Evolutionary conservation across 1,140 invertebrate species (phyloP).

Genomic region (Neodiprion pinetum): DNA sequence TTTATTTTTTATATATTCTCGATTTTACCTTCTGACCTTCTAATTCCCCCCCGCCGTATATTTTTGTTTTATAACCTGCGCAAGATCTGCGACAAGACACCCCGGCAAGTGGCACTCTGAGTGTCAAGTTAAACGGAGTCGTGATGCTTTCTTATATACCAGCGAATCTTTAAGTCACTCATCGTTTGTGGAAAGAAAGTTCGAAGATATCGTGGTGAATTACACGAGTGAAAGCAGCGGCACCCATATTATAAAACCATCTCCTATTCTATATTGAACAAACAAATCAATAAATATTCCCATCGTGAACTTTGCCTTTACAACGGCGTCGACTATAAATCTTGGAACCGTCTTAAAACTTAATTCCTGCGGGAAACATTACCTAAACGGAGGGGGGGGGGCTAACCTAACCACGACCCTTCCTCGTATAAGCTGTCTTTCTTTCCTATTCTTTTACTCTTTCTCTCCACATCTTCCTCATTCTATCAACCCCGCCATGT

Average conservation of each 20-base stretch:
- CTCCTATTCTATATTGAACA: not conserved
- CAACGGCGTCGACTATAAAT: slow-evolving; percentile 33
- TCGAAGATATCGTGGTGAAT: too few relatives aligned
- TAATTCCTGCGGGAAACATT: slow-evolving; percentile 38
- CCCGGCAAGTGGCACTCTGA: not conserved
- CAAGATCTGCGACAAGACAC: not conserved
- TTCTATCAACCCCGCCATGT: slow-evolving; percentile 18
- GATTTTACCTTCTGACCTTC: not conserved
- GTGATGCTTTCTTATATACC: not conserved
- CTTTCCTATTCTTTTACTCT: slow-evolving; percentile 19
- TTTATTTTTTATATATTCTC: not conserved
- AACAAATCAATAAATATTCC: slow-evolving; percentile 3
- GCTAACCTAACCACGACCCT: slow-evolving; percentile 29
- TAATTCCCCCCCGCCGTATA: not conserved
- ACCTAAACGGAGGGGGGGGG: slow-evolving; percentile 27
- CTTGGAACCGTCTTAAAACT: slow-evolving; percentile 43
- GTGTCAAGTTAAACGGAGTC: not conserved
- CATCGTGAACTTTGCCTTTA: not conserved
- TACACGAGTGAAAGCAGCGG: too few relatives aligned
- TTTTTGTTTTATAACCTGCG: not conserved
- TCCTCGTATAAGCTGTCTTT: slow-evolving; percentile 9
- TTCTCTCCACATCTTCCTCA: slow-evolving; percentile 18
- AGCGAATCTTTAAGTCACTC: not conserved
- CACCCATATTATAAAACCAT: too few relatives aligned
- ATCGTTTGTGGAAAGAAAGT: not conserved